Evolutionary conservation across 1,140 invertebrate genomes (phyloP).

Genomic region (Bombus ignitus): DNA sequence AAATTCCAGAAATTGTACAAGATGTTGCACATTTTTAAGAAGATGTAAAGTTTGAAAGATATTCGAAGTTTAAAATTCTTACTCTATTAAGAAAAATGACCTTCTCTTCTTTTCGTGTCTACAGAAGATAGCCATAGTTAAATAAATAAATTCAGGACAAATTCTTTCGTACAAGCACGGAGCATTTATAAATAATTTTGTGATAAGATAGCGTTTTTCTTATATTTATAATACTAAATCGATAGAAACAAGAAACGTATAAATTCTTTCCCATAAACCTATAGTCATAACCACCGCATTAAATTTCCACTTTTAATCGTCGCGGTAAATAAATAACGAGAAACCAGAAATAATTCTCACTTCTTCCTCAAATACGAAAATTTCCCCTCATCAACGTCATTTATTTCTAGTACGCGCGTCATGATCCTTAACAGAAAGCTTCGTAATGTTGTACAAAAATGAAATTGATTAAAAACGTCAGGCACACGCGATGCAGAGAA

Average conservation of each 20-base stretch:
- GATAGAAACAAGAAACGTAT: too few relatives aligned
- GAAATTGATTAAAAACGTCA: not conserved
- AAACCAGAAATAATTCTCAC: too few relatives aligned
- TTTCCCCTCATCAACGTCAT: not conserved
- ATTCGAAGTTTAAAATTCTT: slow-evolving; percentile 3
- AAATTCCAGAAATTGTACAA: not conserved
- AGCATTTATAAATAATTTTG: not conserved
- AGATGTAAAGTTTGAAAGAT: not conserved
- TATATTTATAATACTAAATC: too few relatives aligned
- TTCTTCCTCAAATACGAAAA: not conserved
- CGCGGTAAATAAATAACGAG: not conserved
- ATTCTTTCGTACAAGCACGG: not conserved
- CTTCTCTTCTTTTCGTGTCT: not conserved
- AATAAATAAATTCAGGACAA: not conserved
- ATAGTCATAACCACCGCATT: too few relatives aligned
- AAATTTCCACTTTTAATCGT: not conserved
- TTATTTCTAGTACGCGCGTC: not conserved
- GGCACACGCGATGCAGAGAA: not conserved
- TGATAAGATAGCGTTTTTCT: too few relatives aligned
- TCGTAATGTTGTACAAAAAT: too few relatives aligned
- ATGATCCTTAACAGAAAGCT: not conserved
- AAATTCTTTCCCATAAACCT: too few relatives aligned
- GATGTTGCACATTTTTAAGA: not conserved
- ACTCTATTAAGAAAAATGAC: not conserved
- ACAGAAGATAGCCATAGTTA: not conserved